Base-by-base conservation (phyloP, 30 jellyfish, hydroid and myxozoan species). In the Pseudorhiza aurosa region DNA sequence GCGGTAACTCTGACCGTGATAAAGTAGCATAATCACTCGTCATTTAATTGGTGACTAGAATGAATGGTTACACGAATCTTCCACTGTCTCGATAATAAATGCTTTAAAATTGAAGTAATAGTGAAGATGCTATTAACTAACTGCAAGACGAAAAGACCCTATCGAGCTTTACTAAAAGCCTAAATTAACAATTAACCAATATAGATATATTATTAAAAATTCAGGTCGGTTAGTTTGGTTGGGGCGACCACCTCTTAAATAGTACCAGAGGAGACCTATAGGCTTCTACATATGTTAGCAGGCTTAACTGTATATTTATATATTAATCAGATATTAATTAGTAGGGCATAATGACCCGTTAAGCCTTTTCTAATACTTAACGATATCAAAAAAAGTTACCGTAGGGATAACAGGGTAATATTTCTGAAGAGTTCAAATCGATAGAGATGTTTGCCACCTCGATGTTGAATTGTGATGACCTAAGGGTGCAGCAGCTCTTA, bases 1-100 rank as follows among this genome's bases (percentile, higher is more conserved):
- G 91, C 96, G 46, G 95, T 83, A 83, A 83, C 88, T 71, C 56
- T 83, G 80, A 83, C 95, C 73, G 95, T 83, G 82, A 40, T 72
- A 83, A 83, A 42, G 95, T 83, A 83, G 95, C 95, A 59, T 29
- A 83, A 83, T 83, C 80, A 53, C 80, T 83, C 51, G 95, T 71
- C 95, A 72, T 33, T 40, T 83, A 83, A 83, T 56, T 83, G 62
- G 49, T 72, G 95, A 71, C 74, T 57, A n/a, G 95, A 27, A 83
- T 57, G 95, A 83, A 72, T 36, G 88, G 95, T 56, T 53, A 1
- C 51, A 83, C 95, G 95, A 83, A 31, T 51, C 29, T 24, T 33
- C 51, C 33, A 33, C 88, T 71, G 95, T 83, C 95, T 83, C 88
- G 43, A 21, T 1, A 18, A 31, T 32, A 21, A 40, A 4, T 26